Evolutionary conservation across 2,797 vertebrate genomes (phyloP).

Genomic region (Chanos chanos): DNA sequence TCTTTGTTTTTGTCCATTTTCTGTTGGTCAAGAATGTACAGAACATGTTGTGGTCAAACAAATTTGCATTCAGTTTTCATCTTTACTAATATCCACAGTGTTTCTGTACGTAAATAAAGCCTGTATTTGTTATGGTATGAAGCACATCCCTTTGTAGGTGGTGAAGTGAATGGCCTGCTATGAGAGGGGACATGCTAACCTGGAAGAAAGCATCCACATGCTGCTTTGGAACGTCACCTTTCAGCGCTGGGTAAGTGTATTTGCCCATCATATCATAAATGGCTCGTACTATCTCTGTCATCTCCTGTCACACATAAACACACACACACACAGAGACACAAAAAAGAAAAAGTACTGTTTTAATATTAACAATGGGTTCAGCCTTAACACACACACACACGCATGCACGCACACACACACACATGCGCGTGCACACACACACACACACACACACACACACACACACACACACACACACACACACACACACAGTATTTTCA

Average conservation of each 20-base stretch:
- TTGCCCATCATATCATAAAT: constrained; percentile 99
- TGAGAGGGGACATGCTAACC: no score
- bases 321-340: neutral
- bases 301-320: constrained; percentile 74
- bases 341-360: no score
- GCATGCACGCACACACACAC: neutral
- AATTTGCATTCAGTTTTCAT: neutral
- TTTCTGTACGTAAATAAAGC: neutral
- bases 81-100: neutral
- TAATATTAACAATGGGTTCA: no score
- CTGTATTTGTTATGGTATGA: no score
- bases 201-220: constrained; percentile 96
- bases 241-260: constrained; percentile 92
- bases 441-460: neutral
- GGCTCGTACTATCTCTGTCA: constrained; percentile 96
- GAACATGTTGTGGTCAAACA: constrained; percentile 1
- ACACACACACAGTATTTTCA: neutral
- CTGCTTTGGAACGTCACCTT: constrained; percentile 89
- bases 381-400: neutral
- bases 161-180: no score
- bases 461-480: neutral
- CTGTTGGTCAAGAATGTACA: constrained; percentile 56
- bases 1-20: constrained; percentile 99
- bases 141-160: no score
- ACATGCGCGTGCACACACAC: neutral